Evolutionary conservation across 2,113 vertebrate genomes (phyloP).

Genomic region (Elaphurus davidianus): DNA sequence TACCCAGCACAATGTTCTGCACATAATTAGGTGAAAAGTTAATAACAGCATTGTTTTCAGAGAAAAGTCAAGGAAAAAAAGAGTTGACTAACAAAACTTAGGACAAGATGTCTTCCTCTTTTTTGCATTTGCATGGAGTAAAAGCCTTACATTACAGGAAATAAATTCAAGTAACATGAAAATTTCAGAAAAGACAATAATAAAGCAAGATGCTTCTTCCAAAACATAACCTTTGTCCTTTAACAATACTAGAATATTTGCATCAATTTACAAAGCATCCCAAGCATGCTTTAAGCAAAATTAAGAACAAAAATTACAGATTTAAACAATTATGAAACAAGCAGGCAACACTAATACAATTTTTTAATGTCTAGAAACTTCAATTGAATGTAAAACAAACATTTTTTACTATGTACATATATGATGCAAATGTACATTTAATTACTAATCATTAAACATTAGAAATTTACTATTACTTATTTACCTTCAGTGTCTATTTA

Average conservation of each 20-base stretch:
- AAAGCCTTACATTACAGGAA: not conserved
- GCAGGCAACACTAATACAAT: not conserved
- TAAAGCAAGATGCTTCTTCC: not conserved
- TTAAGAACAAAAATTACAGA: not conserved
- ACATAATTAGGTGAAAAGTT: not conserved
- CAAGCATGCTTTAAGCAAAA: not conserved
- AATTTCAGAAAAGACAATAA: not conserved
- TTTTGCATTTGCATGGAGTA: not conserved
- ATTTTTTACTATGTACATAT: not conserved
- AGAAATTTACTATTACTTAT: not conserved
- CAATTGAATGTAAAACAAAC: not conserved
- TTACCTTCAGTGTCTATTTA: not conserved
- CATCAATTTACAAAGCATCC: not conserved
- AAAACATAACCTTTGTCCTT: not conserved
- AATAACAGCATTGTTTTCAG: not conserved
- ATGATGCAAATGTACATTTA: not conserved
- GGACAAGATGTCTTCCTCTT: not conserved
- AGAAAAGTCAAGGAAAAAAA: not conserved
- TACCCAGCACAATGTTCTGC: not conserved
- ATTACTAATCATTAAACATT: not conserved
- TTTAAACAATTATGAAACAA: not conserved
- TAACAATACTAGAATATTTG: not conserved
- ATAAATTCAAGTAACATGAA: not conserved
- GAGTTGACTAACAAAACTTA: not conserved
- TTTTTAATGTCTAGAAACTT: not conserved